Evolutionary conservation across 2,888 invertebrate species (phyloP).

Genomic region (Lumbricus terrestris): DNA sequence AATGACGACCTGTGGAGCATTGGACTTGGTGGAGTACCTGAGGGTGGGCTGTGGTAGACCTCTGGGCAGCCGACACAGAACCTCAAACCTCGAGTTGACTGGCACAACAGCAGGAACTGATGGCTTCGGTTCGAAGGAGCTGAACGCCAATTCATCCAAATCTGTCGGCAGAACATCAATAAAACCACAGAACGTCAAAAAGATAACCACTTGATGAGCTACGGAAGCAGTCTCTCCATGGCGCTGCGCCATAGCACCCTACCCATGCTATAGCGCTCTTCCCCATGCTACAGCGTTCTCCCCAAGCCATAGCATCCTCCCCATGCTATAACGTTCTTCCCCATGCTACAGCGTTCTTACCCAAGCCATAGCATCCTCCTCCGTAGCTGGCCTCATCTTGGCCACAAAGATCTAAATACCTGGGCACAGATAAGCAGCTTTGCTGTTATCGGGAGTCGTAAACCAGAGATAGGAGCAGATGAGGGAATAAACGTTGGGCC

Average conservation of each 20-base stretch:
- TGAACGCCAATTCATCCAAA: conserved; percentile 32
- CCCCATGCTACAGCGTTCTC: too few relatives aligned
- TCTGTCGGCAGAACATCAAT: conserved; percentile 30
- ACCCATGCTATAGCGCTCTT: too few relatives aligned
- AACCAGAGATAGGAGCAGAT: background rate
- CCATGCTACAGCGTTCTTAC: too few relatives aligned
- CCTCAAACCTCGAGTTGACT: conserved; percentile 33
- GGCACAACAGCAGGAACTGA: conserved; percentile 34
- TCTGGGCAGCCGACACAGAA: conserved; percentile 34
- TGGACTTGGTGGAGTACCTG: conserved; percentile 26
- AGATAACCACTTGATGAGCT: conserved; percentile 8
- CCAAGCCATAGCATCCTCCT: too few relatives aligned
- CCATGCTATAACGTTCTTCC: too few relatives aligned
- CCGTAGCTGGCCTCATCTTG: background rate
- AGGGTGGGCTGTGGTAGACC: conserved; percentile 36
- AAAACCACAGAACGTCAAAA: background rate
- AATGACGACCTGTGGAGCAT: background rate
- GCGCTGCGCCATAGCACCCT: background rate
- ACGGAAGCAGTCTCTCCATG: background rate
- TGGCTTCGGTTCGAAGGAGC: conserved; percentile 36
- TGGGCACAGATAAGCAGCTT: background rate
- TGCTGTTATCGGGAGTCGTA: background rate
- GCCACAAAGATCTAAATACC: background rate
- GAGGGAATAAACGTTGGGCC: background rate
- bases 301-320: too few relatives aligned